Conservation (phyloP, 2,797 vertebrate species). For the Malurus leucopterus region DNA sequence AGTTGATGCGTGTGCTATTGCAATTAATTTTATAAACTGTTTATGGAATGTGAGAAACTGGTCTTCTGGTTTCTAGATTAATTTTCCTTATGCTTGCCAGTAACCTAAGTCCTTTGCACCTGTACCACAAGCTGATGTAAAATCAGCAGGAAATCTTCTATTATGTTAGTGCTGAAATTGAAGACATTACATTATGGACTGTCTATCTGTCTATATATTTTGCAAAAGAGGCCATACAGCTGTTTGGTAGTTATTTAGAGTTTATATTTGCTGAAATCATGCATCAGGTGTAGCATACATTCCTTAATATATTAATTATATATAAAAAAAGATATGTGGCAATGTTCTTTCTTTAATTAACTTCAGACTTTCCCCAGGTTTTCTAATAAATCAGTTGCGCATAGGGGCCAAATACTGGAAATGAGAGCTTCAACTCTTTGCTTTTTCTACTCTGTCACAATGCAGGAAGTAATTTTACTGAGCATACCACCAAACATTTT, state of each 20-base stretch:
- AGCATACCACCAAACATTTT: neutral
- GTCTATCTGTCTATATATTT: neutral
- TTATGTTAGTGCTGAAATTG: slow-evolving; percentile 47
- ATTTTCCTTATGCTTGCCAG: slow-evolving; percentile 40
- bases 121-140: slow-evolving; percentile 56
- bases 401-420: neutral
- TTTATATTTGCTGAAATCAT: slow-evolving; percentile 49
- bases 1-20: slow-evolving; percentile 47
- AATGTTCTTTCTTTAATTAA: neutral
- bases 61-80: slow-evolving; percentile 62
- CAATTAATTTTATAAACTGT: slow-evolving; percentile 60
- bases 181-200: slow-evolving; percentile 31
- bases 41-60: slow-evolving; percentile 64
- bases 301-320: neutral
- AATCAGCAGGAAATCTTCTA: slow-evolving; percentile 63
- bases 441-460: neutral
- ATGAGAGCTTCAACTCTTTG: neutral
- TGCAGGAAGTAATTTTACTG: neutral
- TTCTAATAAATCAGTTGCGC: neutral
- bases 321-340: neutral
- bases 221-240: slow-evolving; percentile 41
- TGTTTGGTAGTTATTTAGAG: slow-evolving; percentile 45
- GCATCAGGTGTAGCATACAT: neutral
- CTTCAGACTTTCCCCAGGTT: neutral
- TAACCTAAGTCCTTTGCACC: slow-evolving; percentile 57